Conservation (phyloP, 1,140 invertebrate genomes). For the Brachystomella parvula region DNA sequence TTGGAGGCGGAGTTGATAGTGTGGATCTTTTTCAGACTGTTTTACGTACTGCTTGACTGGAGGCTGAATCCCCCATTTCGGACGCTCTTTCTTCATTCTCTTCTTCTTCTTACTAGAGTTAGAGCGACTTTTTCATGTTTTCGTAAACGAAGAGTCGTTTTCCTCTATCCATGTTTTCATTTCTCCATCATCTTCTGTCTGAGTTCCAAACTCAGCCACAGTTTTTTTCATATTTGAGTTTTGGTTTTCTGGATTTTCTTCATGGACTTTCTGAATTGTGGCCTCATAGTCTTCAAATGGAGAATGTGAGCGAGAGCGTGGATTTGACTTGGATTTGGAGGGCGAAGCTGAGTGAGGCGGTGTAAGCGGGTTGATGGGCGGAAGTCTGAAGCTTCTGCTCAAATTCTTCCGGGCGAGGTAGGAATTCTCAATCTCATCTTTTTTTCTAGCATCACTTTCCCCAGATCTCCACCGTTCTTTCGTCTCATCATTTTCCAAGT, state of each 20-base stretch:
- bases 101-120: conserved; percentile 19
- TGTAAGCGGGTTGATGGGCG: neutral
- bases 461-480: no score
- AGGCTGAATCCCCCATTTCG: conserved; percentile 59
- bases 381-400: neutral
- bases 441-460: no score
- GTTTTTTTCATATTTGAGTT: neutral
- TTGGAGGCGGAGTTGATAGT: conserved; percentile 58
- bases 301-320: neutral
- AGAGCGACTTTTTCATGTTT: conserved; percentile 11
- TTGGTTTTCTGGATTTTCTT: neutral
- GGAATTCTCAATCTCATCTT: neutral
- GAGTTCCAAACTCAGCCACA: conserved; percentile 54
- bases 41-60: conserved; percentile 63
- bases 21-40: conserved; percentile 66
- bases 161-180: conserved; percentile 16
- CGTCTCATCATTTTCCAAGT: no score
- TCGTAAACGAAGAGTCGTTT: conserved; percentile 14
- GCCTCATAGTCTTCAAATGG: neutral
- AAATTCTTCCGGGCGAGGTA: neutral
- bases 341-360: neutral
- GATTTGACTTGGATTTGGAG: neutral
- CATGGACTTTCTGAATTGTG: neutral
- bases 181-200: conserved; percentile 52
- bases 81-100: conserved; percentile 47